Evolutionary conservation across 2,797 vertebrate genomes (phyloP).

Genomic region (Eidolon dupreanum): DNA sequence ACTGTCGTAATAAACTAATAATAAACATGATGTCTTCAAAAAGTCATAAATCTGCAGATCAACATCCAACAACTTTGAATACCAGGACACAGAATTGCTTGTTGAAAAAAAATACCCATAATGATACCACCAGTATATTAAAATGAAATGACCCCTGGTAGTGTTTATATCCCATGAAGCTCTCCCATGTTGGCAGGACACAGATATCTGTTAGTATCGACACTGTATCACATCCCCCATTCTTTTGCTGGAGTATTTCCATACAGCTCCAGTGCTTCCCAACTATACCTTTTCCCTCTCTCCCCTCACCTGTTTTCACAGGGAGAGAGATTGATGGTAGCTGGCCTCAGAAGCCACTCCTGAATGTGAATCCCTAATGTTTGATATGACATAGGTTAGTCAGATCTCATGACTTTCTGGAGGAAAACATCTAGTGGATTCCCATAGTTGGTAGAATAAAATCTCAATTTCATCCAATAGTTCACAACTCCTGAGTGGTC

Average conservation of each 20-base stretch:
- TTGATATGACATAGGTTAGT: neutral
- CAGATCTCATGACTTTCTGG: neutral
- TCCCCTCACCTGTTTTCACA: neutral
- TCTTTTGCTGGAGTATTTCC: neutral
- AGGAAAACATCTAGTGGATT: neutral
- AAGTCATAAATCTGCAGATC: neutral
- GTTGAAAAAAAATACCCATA: neutral
- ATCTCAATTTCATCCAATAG: neutral
- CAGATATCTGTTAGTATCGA: neutral
- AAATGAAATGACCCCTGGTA: neutral
- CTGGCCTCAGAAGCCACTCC: neutral
- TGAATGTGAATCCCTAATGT: neutral
- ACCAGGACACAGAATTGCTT: neutral
- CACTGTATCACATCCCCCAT: too few relatives aligned
- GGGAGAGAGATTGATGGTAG: neutral
- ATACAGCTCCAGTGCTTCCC: neutral
- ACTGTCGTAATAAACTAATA: neutral
- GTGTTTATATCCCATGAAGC: neutral
- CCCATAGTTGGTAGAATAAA: neutral
- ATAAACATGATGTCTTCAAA: neutral
- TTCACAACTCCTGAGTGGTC: neutral
- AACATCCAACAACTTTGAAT: neutral
- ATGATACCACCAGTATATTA: neutral
- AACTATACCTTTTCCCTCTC: neutral
- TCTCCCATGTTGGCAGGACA: neutral